Evolutionary conservation across 2,797 vertebrate genomes (phyloP).

Genomic region (Australoheros facetus): DNA sequence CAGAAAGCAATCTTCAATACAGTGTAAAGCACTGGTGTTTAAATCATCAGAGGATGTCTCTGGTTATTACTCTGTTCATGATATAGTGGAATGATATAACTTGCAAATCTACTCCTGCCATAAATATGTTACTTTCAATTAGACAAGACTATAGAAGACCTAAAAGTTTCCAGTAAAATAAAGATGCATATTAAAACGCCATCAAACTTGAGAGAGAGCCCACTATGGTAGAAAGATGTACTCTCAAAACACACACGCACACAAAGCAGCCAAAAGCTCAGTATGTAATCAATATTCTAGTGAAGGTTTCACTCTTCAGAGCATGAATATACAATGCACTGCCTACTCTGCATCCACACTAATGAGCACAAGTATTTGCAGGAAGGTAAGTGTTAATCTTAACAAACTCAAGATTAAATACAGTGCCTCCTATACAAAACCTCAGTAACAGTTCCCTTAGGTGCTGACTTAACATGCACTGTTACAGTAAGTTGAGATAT

Average conservation of each 20-base stretch:
- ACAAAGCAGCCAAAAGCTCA: neutral
- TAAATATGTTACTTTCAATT: conserved; percentile 8
- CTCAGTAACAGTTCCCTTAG: neutral
- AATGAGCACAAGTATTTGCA: neutral
- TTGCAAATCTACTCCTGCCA: conserved; percentile 26
- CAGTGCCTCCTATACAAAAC: conserved; percentile 10
- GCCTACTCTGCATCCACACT: conserved; percentile 5
- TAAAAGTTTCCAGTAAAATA: neutral
- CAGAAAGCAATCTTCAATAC: conserved; percentile 36
- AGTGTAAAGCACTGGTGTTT: conserved; percentile 27
- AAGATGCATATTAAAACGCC: conserved; percentile 5
- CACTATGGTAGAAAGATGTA: neutral
- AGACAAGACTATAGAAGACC: neutral
- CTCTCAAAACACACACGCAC: neutral
- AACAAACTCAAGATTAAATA: conserved; percentile 11
- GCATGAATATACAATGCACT: conserved; percentile 5
- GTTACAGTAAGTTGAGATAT: conserved; percentile 12
- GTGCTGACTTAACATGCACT: conserved; percentile 4
- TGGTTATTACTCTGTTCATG: conserved; percentile 29
- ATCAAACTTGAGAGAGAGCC: neutral
- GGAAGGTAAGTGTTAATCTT: conserved; percentile 8
- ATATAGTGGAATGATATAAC: conserved; percentile 27
- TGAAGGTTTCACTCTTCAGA: conserved; percentile 16
- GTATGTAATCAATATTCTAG: conserved; percentile 40
- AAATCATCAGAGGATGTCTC: conserved; percentile 18